A percentile compares a stretch with the other conserved stretches of the same genome.
These are phyloP conservation scores for Axis porcinus DNA, from an alignment of 2,113 vertebrate species.

Conservation along the genomic window DNA sequence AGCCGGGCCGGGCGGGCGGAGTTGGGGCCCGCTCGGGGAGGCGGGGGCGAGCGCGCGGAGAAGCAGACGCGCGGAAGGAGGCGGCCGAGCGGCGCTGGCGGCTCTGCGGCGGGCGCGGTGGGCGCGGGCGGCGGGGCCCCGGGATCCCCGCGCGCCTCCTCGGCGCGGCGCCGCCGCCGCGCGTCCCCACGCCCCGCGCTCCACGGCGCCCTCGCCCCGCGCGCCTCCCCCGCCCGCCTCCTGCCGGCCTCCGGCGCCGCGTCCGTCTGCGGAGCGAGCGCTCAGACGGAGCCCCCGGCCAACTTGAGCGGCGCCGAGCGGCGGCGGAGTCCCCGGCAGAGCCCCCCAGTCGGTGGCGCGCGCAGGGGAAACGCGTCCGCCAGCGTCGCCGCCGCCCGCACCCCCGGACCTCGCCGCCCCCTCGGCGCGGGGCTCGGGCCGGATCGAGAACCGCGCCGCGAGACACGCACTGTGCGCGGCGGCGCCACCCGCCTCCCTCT, in stretches of 20 bases:
- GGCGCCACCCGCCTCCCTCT: slow-evolving; percentile 10
- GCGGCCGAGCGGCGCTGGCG: slow-evolving; percentile 36
- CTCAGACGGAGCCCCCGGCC: slow-evolving; percentile 63
- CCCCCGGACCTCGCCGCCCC: not conserved
- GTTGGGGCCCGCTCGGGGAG: slow-evolving; percentile 60
- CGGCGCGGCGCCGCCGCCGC: slow-evolving; percentile 58
- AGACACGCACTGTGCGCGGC: slow-evolving; percentile 30
- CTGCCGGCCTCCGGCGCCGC: slow-evolving; percentile 19
- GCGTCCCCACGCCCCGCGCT: slow-evolving; percentile 58
- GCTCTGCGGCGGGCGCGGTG: slow-evolving; percentile 69
- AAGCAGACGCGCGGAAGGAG: slow-evolving; percentile 55
- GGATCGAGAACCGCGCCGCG: not conserved
- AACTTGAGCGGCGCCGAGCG: not conserved
- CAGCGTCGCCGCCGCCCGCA: not conserved
- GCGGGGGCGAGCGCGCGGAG: slow-evolving; percentile 52
- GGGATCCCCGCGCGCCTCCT: slow-evolving; percentile 72
- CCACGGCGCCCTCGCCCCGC: slow-evolving; percentile 57
- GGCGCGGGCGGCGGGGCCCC: slow-evolving; percentile 67
- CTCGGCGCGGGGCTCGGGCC: not conserved
- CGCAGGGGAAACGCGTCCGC: not conserved
- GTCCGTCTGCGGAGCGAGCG: slow-evolving; percentile 58
- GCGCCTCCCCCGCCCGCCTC: slow-evolving; percentile 50
- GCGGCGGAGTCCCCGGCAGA: not conserved
- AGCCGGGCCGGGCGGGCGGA: slow-evolving; percentile 64
- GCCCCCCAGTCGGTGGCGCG: not conserved